Evolutionary conservation across 2,888 invertebrate genomes (phyloP).

Genomic region (Pyrrhosoma nymphula): DNA sequence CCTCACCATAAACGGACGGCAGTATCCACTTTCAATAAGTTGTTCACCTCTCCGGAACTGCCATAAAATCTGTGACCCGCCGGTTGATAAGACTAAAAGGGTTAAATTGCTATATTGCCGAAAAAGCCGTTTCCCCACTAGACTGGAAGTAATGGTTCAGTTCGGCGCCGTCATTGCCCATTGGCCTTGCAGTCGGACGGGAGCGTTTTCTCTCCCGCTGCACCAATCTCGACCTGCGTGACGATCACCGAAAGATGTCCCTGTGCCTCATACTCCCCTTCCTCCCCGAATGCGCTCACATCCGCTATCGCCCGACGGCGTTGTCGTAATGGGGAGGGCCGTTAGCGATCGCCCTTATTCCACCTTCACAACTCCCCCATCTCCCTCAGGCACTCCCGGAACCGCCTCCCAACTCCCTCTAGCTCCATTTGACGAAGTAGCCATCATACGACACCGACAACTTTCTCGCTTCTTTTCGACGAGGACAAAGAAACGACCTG

Average conservation of each 20-base stretch:
- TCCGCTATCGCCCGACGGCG: neutral
- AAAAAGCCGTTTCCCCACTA: neutral
- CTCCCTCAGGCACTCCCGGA: neutral
- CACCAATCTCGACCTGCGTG: neutral
- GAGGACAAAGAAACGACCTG: neutral
- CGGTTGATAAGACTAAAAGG: neutral
- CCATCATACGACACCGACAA: neutral
- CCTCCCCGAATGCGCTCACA: neutral
- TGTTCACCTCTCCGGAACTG: neutral
- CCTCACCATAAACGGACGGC: neutral
- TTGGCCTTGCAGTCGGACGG: neutral
- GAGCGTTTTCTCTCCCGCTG: neutral
- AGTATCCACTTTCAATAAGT: neutral
- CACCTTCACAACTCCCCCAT: neutral
- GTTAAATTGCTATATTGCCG: neutral
- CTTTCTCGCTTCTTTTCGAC: neutral
- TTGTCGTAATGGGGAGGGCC: neutral
- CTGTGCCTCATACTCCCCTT: neutral
- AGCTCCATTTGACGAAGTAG: neutral
- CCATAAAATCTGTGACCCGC: neutral
- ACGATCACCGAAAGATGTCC: slow-evolving; percentile 18
- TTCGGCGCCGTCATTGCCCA: neutral
- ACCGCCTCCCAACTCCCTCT: neutral
- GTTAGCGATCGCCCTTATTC: neutral
- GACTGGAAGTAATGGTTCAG: neutral